phyloP scores from a whole-genome alignment of 2,888 invertebrate genomes.

The Notodonta dromedarius region DNA sequence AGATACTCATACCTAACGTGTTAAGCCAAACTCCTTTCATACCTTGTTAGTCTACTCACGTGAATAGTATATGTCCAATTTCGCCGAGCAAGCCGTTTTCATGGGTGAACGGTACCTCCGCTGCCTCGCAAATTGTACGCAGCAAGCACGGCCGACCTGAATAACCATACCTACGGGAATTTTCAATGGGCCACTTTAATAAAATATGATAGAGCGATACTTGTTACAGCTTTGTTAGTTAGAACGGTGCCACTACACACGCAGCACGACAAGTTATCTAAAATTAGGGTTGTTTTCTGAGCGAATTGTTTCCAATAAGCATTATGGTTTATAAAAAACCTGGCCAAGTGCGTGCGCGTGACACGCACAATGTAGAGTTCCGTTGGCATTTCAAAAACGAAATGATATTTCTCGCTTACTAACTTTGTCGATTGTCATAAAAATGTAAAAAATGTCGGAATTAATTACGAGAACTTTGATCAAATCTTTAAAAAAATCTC shows the following conservation, averaged over 20 bases:
- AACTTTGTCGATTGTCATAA: no score
- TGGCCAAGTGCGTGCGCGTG: no score
- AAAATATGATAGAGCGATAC: conserved; percentile 49
- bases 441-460: no score
- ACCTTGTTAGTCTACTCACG: conserved; percentile 79
- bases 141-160: conserved; percentile 88
- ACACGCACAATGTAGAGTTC: no score
- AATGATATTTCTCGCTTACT: no score
- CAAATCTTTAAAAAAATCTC: no score
- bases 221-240: conserved; percentile 36
- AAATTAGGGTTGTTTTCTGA: no score
- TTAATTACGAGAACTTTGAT: no score
- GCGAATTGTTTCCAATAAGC: no score
- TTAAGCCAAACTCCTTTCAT: conserved; percentile 2
- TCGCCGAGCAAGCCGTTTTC: conserved; percentile 90
- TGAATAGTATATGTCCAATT: conserved; percentile 89
- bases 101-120: conserved; percentile 87
- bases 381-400: no score
- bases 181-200: conserved; percentile 48
- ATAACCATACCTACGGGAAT: conserved; percentile 83
- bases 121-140: conserved; percentile 90
- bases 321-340: no score
- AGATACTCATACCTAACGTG: background rate
- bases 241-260: background rate
- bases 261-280: background rate